Evolutionary conservation across 2,888 invertebrate genomes (phyloP).

Genomic region (Buathra laborator): DNA sequence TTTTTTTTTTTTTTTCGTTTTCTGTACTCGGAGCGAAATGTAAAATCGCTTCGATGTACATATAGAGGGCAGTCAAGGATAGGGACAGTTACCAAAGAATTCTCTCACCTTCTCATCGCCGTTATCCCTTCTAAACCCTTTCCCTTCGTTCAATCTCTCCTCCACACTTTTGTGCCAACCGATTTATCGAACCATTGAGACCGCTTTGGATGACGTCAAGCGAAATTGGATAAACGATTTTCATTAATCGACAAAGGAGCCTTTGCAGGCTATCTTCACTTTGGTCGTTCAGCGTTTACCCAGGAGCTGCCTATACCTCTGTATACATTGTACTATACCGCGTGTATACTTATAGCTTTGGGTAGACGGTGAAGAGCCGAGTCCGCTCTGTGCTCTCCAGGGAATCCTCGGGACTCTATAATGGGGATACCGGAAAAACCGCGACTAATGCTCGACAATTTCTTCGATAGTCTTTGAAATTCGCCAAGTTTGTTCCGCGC

Average conservation of each 20-base stretch:
- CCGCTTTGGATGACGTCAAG: conserved; percentile 33
- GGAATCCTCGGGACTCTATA: conserved; percentile 9
- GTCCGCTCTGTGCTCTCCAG: conserved; percentile 3
- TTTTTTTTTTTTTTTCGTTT: conserved; percentile 6
- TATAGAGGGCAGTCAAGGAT: not conserved
- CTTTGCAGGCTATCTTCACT: conserved; percentile 24
- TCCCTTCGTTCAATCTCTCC: conserved; percentile 25
- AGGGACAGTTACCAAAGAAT: not conserved
- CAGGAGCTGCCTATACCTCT: conserved; percentile 3
- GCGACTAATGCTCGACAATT: conserved; percentile 46
- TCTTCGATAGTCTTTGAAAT: conserved; percentile 52
- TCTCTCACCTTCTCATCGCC: conserved; percentile 16
- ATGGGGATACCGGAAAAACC: conserved; percentile 38
- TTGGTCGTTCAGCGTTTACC: conserved; percentile 10
- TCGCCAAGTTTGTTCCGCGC: conserved; percentile 29
- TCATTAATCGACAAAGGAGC: conserved; percentile 46
- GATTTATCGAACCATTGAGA: conserved; percentile 35
- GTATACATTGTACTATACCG: not conserved
- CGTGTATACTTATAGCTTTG: not conserved
- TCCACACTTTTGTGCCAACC: conserved; percentile 18
- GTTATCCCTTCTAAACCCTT: not conserved
- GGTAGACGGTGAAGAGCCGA: conserved; percentile 8
- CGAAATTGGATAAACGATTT: conserved; percentile 47
- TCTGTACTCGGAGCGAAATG: not conserved
- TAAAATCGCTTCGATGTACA: not conserved